These are phyloP conservation scores for Anniella stebbinsi DNA, from an alignment of 2,797 vertebrate species.

Conservation along the genomic window DNA sequence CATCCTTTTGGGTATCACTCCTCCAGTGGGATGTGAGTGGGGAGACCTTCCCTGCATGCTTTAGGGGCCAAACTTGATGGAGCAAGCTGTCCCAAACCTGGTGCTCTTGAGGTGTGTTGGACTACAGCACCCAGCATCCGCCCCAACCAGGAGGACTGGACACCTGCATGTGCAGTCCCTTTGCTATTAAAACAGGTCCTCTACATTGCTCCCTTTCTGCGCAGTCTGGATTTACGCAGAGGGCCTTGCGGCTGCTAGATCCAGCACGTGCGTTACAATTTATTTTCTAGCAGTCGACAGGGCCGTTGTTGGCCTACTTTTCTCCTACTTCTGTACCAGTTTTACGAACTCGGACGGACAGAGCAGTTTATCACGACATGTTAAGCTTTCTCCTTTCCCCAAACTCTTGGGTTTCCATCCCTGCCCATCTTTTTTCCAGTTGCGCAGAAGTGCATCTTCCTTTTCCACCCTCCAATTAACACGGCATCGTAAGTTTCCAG, in stretches of 20 bases:
- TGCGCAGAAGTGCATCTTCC: not conserved
- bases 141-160: no score
- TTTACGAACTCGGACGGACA: not conserved
- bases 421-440: not conserved
- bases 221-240: not conserved
- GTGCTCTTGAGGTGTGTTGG: no score
- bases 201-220: no score
- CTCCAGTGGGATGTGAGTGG: no score
- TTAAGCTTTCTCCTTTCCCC: not conserved
- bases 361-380: not conserved
- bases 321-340: not conserved
- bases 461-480: not conserved
- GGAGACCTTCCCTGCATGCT: no score
- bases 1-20: no score
- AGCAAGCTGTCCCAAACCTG: no score
- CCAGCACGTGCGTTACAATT: not conserved
- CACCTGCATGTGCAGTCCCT: no score
- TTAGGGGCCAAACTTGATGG: no score
- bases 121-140: no score
- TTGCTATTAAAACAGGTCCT: no score
- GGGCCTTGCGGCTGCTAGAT: not conserved
- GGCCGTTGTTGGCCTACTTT: not conserved
- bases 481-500: not conserved
- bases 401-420: not conserved
- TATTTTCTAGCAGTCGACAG: conserved; percentile 49